Evolutionary conservation across 2,113 vertebrate genomes (phyloP), one percentile per base, ranked within the genome.

Genomic region (Petroica traversi): DNA sequence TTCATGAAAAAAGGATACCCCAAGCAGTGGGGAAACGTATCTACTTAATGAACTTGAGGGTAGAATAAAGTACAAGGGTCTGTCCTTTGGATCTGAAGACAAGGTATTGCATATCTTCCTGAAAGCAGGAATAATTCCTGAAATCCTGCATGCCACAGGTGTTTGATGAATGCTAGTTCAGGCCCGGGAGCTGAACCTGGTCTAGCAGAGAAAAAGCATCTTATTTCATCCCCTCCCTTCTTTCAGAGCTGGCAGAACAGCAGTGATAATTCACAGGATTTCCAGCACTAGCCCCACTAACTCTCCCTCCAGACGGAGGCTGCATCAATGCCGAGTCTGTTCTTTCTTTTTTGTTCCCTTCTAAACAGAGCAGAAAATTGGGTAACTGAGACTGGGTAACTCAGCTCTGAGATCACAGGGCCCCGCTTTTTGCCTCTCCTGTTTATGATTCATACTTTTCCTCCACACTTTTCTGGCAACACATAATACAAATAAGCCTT

Each of bases 281-380:
- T 68, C 48, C 48, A 80, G 13, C 57, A 91, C 29, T 69, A 94
- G 77, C 43, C 9, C 0, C 43, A 8, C 75, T 31, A 73, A 55
- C 34, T 20, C 59, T 76, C 76, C n/a, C 59, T 93, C 64, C 73
- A 92, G 64, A 92, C 0, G 0, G 19, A 84, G n/a, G 25, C 72
- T 75, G 45, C 64, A 74, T 85, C 84, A 87, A 46, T 93, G 73
- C 76, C 0, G 0, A 41, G n/a, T 52, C 85, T 93, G 74, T 91
- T 88, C 92, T 54, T 73, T 88, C 75, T n/a, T 89, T 80, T 59
- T 77, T 68, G 63, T 77, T 34, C 36, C 41, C 48, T 87, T 72
- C 54, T 64, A 87, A 82, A 82, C 71, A 92, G 90, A 94, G 58
- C 85, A 92, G 75, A 95, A 88, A 94, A 93, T 17, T 20, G 78